Conservation (phyloP, 1,140 invertebrate species). For the Lineus longissimus region DNA sequence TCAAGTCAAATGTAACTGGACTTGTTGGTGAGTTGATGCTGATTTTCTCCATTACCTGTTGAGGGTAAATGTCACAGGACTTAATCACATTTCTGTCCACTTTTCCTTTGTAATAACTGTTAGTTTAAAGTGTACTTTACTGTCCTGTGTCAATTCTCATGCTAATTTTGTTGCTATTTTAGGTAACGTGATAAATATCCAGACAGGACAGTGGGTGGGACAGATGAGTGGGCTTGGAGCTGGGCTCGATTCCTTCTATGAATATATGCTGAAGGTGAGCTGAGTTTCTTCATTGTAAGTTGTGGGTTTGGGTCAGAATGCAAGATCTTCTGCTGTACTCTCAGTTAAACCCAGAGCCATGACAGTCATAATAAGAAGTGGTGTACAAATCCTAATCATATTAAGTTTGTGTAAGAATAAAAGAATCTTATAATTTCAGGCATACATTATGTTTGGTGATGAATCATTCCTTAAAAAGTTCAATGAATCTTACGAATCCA, state of each 20-base stretch:
- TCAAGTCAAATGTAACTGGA: conserved; percentile 62
- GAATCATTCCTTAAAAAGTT: conserved; percentile 62
- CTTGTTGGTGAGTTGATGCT: conserved; percentile 57
- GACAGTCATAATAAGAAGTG: background rate
- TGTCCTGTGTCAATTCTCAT: too few relatives aligned
- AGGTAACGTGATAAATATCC: conserved; percentile 64
- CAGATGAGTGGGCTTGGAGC: conserved; percentile 65
- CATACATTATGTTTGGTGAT: conserved; percentile 66
- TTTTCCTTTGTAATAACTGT: background rate
- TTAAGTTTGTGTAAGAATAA: too few relatives aligned
- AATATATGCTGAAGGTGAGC: conserved; percentile 66
- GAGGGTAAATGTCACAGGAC: background rate
- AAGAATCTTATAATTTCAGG: too few relatives aligned
- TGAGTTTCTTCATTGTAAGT: background rate
- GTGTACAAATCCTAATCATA: background rate
- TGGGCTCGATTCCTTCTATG: conserved; percentile 68
- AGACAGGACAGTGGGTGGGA: conserved; percentile 65
- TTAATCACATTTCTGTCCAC: too few relatives aligned
- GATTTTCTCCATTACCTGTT: background rate
- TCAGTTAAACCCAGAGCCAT: too few relatives aligned
- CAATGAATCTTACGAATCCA: conserved; percentile 61
- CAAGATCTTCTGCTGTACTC: background rate
- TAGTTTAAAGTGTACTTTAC: too few relatives aligned
- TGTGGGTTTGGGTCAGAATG: background rate
- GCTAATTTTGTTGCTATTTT: conserved; percentile 14